Conservation (phyloP, 1,140 invertebrate genomes). For the Thaumetopoea pityocampa region DNA sequence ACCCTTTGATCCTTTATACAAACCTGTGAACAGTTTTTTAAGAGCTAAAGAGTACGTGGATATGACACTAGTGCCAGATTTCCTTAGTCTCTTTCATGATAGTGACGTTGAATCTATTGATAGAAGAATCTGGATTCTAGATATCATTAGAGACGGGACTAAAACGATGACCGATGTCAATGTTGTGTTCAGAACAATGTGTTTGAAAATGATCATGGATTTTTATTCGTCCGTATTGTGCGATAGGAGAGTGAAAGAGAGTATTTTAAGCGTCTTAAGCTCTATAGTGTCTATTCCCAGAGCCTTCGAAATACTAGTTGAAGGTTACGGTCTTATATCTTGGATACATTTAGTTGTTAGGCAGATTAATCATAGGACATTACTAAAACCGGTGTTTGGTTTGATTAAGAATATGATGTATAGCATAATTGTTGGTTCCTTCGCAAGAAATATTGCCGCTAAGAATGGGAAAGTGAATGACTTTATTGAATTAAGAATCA, state of each 20-base stretch:
- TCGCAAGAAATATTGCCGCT: slow-evolving; percentile 32
- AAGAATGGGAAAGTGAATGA: slow-evolving; percentile 28
- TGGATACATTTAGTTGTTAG: slow-evolving; percentile 74
- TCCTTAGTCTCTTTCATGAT: slow-evolving; percentile 84
- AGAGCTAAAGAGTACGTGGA: slow-evolving; percentile 82
- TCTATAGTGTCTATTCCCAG: slow-evolving; percentile 77
- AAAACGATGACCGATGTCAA: slow-evolving; percentile 72
- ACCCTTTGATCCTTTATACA: slow-evolving; percentile 82
- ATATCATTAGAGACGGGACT: slow-evolving; percentile 80
- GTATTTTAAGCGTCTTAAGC: slow-evolving; percentile 79
- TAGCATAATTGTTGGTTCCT: slow-evolving; percentile 39
- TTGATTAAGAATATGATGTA: slow-evolving; percentile 43
- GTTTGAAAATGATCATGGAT: slow-evolving; percentile 77
- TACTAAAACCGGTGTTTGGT: slow-evolving; percentile 30
- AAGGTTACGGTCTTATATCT: slow-evolving; percentile 78
- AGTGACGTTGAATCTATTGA: slow-evolving; percentile 78
- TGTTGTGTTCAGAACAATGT: slow-evolving; percentile 72
- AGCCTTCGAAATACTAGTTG: slow-evolving; percentile 77
- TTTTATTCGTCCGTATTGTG: slow-evolving; percentile 68
- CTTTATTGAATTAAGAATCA: slow-evolving; percentile 43
- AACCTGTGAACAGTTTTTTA: slow-evolving; percentile 81
- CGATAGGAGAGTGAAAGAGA: slow-evolving; percentile 75
- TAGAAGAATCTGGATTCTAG: slow-evolving; percentile 82
- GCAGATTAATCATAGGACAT: slow-evolving; percentile 35
- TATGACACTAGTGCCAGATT: slow-evolving; percentile 85